Base-by-base conservation (phyloP, 2,113 vertebrate species). In the Sialia sialis region DNA sequence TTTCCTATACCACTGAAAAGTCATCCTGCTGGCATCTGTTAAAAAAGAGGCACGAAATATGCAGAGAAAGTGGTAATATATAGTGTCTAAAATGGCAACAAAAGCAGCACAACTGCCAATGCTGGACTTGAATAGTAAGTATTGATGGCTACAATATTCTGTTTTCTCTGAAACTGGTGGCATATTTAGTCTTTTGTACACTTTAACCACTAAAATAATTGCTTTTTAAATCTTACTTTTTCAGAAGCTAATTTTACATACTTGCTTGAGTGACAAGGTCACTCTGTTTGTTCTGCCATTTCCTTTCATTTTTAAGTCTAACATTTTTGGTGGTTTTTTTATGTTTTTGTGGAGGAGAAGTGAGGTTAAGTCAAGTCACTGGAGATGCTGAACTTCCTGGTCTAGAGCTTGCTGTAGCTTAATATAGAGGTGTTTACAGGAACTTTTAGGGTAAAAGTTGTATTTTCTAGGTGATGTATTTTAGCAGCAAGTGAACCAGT, bases 291-390 rank as follows among this genome's bases (percentile, higher is more conserved):
- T 66, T 39, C 29, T 76, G 17, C 74, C 58, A 38, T 56, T 94
- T 89, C 7, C 29, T 84, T 75, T 89, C 4, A 10, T 41, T 85
- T 89, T 74, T 87, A 39, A 58, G 87, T 55, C 32, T 59, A 7
- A 69, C 4, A 5, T 17, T 64, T 64, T 48, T 63, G 22, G 22
- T 39, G 19, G 0, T 29, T 44, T 49, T 44, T 59, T 15, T 58
- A 43, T 77, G 5, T 14, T 87, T 73, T 63, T 80, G 32, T 80
- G 23, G 56, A 64, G 36, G 55, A 72, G 49, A 60, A 68, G 18
- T 69, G 59, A 85, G 62, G 38, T 77, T 25, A 78, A 95, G 95
- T 94, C 59, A 70, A 78, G 48, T 93, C 89, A 96, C 92, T 96
- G 95, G 94, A 97, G 64, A 67, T 91, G 38, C 55, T 94, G 82